A percentile compares a stretch with the other conserved stretches of the same genome.
phyloP scores from a whole-genome alignment of 2,797 vertebrate genomes.

The Brachymystax lenok region DNA sequence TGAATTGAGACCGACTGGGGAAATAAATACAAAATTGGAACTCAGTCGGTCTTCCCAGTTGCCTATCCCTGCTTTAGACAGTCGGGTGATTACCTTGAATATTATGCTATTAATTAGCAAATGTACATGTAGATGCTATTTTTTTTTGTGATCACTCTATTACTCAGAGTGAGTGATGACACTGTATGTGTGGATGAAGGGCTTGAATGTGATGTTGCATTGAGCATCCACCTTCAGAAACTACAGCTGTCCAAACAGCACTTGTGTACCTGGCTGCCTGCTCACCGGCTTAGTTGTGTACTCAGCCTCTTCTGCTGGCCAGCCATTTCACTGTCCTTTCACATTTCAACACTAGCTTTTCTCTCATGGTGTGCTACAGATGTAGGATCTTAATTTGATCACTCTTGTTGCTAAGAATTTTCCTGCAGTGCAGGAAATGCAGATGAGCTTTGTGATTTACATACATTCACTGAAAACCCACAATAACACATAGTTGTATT shows the following conservation, averaged over 20 bases:
- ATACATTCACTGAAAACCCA: too few relatives aligned
- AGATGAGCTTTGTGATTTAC: too few relatives aligned
- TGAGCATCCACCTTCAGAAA: constrained; percentile 78
- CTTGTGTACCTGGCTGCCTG: constrained; percentile 81
- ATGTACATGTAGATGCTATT: not conserved
- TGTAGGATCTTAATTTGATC: too few relatives aligned
- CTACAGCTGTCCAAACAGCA: constrained; percentile 93
- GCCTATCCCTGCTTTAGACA: too few relatives aligned
- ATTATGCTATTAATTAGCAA: not conserved
- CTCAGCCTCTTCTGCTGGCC: constrained; percentile 79
- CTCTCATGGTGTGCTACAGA: constrained; percentile 53
- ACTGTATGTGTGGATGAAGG: constrained; percentile 65
- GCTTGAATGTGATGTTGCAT: constrained; percentile 66
- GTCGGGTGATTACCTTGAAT: not conserved
- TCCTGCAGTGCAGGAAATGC: too few relatives aligned
- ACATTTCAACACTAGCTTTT: constrained; percentile 72
- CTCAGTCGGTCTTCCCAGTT: too few relatives aligned
- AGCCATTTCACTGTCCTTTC: constrained; percentile 73
- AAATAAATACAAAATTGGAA: too few relatives aligned
- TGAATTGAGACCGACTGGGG: too few relatives aligned
- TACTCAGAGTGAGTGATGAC: constrained; percentile 27
- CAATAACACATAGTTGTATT: too few relatives aligned
- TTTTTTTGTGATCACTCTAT: constrained; percentile 45
- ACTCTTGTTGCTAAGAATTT: too few relatives aligned
- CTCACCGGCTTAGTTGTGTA: constrained; percentile 82